Conservation (phyloP, 2,888 invertebrate genomes). For the Aspidiotus rigidus region DNA sequence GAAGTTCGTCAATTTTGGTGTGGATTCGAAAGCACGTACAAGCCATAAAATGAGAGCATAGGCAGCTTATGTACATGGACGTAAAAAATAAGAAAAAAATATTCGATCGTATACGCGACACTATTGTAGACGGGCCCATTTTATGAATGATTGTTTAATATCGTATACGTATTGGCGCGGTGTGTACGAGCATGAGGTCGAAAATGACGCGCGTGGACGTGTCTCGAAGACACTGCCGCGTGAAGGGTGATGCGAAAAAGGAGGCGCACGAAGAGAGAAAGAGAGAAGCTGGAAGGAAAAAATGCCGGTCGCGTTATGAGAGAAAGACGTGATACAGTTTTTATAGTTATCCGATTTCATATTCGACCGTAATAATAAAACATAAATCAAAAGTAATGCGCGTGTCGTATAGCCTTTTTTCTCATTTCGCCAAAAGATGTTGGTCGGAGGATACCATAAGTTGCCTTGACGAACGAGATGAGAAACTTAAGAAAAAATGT, state of each 20-base stretch:
- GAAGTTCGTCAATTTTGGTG: too few relatives aligned
- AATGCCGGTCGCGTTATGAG: background rate
- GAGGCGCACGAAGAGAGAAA: conserved; percentile 5
- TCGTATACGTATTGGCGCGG: background rate
- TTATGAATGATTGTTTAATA: conserved; percentile 23
- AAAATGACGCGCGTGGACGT: conserved; percentile 25
- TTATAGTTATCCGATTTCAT: conserved; percentile 33
- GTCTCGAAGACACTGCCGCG: background rate
- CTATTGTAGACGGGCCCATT: too few relatives aligned
- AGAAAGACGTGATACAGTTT: conserved; percentile 31
- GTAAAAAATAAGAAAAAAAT: too few relatives aligned
- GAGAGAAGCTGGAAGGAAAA: background rate
- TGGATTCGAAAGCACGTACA: too few relatives aligned
- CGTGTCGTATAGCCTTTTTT: conserved; percentile 18
- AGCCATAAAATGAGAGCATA: too few relatives aligned
- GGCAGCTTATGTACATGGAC: too few relatives aligned
- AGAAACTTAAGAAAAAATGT: too few relatives aligned
- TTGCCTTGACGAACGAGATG: too few relatives aligned
- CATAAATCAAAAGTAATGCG: conserved; percentile 31
- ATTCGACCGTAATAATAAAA: conserved; percentile 30
- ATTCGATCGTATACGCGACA: too few relatives aligned
- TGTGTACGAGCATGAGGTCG: conserved; percentile 11
- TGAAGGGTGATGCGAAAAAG: conserved; percentile 7
- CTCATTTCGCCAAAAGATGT: too few relatives aligned
- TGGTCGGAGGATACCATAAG: too few relatives aligned